Evolutionary conservation across 2,113 vertebrate genomes (phyloP), one percentile per base, ranked within the genome.

Genomic region (Cryptomyrus ogoouensis): DNA sequence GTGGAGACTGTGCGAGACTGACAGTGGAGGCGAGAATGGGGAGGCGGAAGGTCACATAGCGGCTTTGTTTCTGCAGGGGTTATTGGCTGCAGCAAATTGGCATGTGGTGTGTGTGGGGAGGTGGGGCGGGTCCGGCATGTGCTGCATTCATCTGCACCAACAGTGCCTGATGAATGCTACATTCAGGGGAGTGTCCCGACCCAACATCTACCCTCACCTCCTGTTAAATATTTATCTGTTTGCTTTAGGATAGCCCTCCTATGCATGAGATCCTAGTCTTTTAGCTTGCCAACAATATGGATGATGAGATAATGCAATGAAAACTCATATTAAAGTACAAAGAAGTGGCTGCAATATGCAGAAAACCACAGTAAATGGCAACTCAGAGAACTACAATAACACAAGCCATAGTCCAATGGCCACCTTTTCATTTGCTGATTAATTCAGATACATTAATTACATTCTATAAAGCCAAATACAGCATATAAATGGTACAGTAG

Each of bases 21-120:
- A 12, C 56, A 88, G 70, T 66, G 90, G 89, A 91, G 89, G 70
- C 89, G 83, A 89, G 66, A 53, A 89, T 88, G 84, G 90, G 42
- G 77, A 92, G 89, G 83, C 88, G 91, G 88, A 91, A 93, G 93
- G 92, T 94, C 93, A 92, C 92, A 94, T 93, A 93, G 83, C 91
- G 84, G 62, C 70, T 88, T 90, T 92, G 88, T 88, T 91, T 44
- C 27, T 93, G 88, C 91, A 87, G 91, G 56, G 90, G 91, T 90
- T 91, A 92, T 92, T 90, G 89, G 90, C 89, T 52, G 46, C 62
- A 91, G 91, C 62, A 91, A 93, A 91, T 89, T 92, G 91, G 93
- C 93, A 90, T 89, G 91, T 86, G 92, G 91, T 91, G 52, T 91
- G 92, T 91, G 62, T 92, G 93, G 70, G 10, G 70, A 92, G 85